Evolutionary conservation across 1,140 invertebrate species (phyloP), one percentile per base, ranked within the genome.

Genomic region (Neodiprion lecontei): DNA sequence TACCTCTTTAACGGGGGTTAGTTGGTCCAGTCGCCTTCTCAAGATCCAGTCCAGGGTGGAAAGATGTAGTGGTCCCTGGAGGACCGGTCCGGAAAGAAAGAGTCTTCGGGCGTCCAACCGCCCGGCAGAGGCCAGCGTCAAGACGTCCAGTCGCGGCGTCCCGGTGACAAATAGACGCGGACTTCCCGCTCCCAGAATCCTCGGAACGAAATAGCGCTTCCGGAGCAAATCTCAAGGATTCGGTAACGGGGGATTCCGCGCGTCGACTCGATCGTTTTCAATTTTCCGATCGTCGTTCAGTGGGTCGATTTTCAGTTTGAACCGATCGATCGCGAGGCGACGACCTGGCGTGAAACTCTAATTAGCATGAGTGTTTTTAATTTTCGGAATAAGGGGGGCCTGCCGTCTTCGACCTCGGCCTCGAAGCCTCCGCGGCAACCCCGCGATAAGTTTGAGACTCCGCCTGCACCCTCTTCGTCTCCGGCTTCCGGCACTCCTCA

Each of bases 401-500:
- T 21, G 47, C 53, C 47, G 49, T n/a, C 48, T 23, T 23, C 50
- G 28, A 50, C 69, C 70, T 74, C 77, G 73, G 73, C 76, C 72
- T 69, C 11, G 71, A 40, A 40, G 72, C 61, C 72, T 49, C 69
- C 21, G n/a, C 10, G 9, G 78, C 78, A 78, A 69, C 77, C 73
- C 77, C 79, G 77, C 9, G 53, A 49, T 66, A 48, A 28, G 21
- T 61, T n/a, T 23, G 28, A 72, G 70, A 23, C 48, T 50, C 70
- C 68, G 28, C 11, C 68, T 17, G 48, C 68, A 47, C 28, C 68
- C 68, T 48, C 53, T 61, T 61, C 53, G n/a, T 75, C 76, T 80
- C 76, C 80, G 79, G 78, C 83, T 85, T 85, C 83, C 84, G 83
- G 79, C 72, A 82, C 82, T 84, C 80, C 80, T 74, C 73, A 72